Evolutionary conservation across 2,888 invertebrate species (phyloP), one percentile per base, ranked within the genome.

Genomic region (Taenaris catops): DNA sequence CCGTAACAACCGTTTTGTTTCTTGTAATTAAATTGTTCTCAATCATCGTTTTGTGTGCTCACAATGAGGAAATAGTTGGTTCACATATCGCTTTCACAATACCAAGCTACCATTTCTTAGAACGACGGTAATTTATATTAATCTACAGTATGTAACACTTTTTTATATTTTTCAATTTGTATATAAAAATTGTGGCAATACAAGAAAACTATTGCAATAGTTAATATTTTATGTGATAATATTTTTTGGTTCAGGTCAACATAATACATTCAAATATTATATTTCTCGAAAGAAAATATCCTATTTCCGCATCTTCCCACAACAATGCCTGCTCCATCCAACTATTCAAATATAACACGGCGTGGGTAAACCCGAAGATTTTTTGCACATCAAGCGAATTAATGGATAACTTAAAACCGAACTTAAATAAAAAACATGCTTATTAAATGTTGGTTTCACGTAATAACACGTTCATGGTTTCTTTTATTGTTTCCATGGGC

Each of bases 201-300:
- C n/a, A n/a, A n/a, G n/a, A n/a, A n/a, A n/a, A n/a, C n/a, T n/a
- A 63, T 56, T 51, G 53, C 20, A 37, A 24, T 23, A 26, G 29
- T 34, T 34, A 17, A 34, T 31, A 18, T 33, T 34, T 31, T 34
- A 26, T 25, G 10, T n/a, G 5, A 12, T 26, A 23, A 11, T 31
- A 34, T 41, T 46, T 78, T 83, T 83, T 83, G 65, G 66, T 46
- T 51, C 51, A 53, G 74, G 73, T 75, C 73, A 76, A 74, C 66
- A 80, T 78, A 83, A 84, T 78, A 66, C 73, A 58, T 56, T 51
- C 55, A 64, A 76, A 86, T 86, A 86, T 86, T 75, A 84, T 83
- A 81, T 86, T 86, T 68, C 86, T 71, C 69, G 81, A 71, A 86
- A 87, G 87, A 87, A 86, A 87, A 87, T 87, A 87, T 87, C 87